These are phyloP conservation scores for Drosophila tani DNA, from an alignment of 1,140 invertebrate species.

Conservation along the genomic window DNA sequence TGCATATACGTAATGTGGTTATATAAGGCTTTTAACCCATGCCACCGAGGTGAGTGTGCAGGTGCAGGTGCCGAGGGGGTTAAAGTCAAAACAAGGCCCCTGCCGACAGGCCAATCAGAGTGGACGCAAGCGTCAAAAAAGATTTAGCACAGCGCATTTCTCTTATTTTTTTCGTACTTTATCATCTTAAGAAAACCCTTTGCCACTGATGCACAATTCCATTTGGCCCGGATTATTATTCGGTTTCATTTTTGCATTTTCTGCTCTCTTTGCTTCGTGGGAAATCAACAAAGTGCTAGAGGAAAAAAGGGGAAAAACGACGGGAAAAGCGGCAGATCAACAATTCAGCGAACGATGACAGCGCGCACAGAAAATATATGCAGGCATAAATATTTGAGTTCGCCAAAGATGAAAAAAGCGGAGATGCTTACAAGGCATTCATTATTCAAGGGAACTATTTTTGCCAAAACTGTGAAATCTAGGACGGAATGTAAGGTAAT, in stretches of 20 bases:
- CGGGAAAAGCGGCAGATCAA: constrained; percentile 18
- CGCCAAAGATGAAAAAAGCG: constrained; percentile 4
- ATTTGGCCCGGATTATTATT: constrained; percentile 37
- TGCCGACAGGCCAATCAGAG: constrained; percentile 11
- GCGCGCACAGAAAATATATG: background rate
- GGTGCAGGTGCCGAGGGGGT: background rate
- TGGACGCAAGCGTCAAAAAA: constrained; percentile 41
- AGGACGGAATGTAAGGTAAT: background rate
- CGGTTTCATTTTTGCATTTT: constrained; percentile 14
- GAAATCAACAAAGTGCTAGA: constrained; percentile 30
- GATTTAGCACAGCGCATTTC: constrained; percentile 1
- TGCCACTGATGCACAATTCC: constrained; percentile 20
- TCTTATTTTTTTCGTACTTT: background rate
- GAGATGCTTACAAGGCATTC: background rate
- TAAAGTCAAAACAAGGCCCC: constrained; percentile 16
- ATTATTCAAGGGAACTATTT: background rate
- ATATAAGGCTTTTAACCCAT: constrained; percentile 63
- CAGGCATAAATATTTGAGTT: constrained; percentile 12
- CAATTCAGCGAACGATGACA: constrained; percentile 27
- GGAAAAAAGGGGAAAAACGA: background rate
- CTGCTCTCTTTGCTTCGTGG: background rate
- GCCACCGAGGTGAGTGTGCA: background rate
- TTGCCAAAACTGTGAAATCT: background rate
- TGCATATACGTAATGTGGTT: constrained; percentile 68
- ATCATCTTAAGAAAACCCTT: background rate